Conservation (phyloP, 2,113 vertebrate genomes). For the Lasiurus cinereus region DNA sequence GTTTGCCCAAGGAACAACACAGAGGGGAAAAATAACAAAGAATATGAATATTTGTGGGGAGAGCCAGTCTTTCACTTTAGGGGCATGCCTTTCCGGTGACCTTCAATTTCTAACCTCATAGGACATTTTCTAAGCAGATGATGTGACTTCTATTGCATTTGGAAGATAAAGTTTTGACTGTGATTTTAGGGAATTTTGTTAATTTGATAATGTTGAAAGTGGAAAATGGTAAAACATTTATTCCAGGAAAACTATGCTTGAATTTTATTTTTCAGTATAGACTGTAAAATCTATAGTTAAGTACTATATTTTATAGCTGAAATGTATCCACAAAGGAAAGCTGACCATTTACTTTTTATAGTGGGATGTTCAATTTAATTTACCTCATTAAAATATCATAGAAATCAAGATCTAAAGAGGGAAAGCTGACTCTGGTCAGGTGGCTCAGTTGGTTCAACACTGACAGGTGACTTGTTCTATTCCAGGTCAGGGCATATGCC, state of each 20-base stretch:
- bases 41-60: not conserved
- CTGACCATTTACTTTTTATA: not conserved
- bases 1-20: not conserved
- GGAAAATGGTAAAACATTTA: no score
- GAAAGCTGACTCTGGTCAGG: not conserved
- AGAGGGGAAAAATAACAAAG: not conserved
- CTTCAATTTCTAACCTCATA: not conserved
- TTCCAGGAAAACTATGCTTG: not conserved
- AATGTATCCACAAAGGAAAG: not conserved
- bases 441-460: no score
- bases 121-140: not conserved
- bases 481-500: no score
- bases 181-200: not conserved
- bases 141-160: not conserved
- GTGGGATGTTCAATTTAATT: not conserved
- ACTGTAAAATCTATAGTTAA: not conserved
- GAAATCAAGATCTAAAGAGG: not conserved
- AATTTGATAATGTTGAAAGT: not conserved
- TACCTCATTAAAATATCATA: not conserved
- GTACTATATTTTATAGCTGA: not conserved
- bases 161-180: not conserved
- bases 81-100: not conserved
- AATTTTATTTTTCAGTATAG: slow-evolving; percentile 13
- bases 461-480: no score
- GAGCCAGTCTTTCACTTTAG: not conserved